Conservation (phyloP, 2,797 vertebrate species). For the Coregonus suidteri region DNA sequence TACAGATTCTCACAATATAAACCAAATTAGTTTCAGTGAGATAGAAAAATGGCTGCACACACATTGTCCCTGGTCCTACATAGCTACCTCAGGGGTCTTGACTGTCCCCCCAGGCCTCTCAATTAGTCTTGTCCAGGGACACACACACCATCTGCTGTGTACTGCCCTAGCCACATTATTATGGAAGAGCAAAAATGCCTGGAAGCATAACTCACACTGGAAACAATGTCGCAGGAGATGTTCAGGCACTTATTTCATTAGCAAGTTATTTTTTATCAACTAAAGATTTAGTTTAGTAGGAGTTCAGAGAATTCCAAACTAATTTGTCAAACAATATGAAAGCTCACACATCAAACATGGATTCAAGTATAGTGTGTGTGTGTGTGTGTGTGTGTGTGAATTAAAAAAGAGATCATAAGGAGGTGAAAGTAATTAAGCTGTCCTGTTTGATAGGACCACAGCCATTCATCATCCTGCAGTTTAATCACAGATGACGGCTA, state of each 20-base stretch:
- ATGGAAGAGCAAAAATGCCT: background rate
- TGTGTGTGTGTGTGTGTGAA: background rate
- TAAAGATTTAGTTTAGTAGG: no score
- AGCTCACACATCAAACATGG: no score
- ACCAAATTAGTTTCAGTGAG: background rate
- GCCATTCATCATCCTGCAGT: constrained; percentile 34
- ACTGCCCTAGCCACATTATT: constrained; percentile 20
- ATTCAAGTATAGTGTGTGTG: background rate
- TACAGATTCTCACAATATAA: background rate
- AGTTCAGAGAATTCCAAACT: background rate
- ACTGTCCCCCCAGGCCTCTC: constrained; percentile 14
- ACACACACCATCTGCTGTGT: constrained; percentile 37
- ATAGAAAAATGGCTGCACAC: background rate
- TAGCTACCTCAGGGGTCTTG: constrained; percentile 24
- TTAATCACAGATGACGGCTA: constrained; percentile 37
- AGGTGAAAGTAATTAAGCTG: constrained; percentile 40
- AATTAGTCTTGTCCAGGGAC: constrained; percentile 27
- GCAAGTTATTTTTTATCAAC: no score
- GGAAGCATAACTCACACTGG: constrained; percentile 1
- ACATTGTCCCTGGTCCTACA: constrained; percentile 9
- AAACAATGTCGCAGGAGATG: constrained; percentile 7
- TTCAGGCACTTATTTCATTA: no score
- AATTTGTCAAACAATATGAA: background rate
- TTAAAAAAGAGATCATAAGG: constrained; percentile 12
- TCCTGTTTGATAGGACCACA: constrained; percentile 32